Percentiles rank a stretch among this genome's conserved stretches.
Evolutionary conservation across 1,140 invertebrate genomes (phyloP).

Genomic region (Ceratosolen solmsi): DNA sequence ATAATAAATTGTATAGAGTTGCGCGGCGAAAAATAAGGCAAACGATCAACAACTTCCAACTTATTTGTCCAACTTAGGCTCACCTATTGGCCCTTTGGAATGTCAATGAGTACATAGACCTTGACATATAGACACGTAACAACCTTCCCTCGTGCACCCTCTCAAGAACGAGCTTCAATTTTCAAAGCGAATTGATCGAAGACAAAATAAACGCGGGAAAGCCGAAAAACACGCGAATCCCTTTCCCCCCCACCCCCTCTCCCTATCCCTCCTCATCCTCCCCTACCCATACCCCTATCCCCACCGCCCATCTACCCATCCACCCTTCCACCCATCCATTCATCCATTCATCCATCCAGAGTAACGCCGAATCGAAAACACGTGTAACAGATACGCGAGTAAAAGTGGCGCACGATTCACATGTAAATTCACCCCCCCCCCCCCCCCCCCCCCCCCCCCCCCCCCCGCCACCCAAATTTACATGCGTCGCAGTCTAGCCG

Average conservation of each 20-base stretch:
- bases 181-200: neutral
- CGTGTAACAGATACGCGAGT: constrained; percentile 17
- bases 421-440: constrained; percentile 37
- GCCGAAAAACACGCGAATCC: neutral
- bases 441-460: neutral
- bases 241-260: neutral
- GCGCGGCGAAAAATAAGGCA: no score
- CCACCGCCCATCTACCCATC: no score
- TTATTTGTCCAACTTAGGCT: no score
- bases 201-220: neutral
- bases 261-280: no score
- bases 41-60: no score
- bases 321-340: no score
- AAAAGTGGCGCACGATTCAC: neutral
- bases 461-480: constrained; percentile 32
- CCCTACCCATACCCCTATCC: no score
- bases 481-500: constrained; percentile 27
- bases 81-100: no score
- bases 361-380: neutral
- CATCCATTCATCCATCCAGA: neutral
- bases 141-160: neutral
- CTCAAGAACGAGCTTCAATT: neutral
- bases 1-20: no score
- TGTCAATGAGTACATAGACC: no score
- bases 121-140: no score